Percentiles rank a stretch among this genome's conserved stretches.
phyloP scores from a whole-genome alignment of 2,797 vertebrate species.

The Borostomias antarcticus region DNA sequence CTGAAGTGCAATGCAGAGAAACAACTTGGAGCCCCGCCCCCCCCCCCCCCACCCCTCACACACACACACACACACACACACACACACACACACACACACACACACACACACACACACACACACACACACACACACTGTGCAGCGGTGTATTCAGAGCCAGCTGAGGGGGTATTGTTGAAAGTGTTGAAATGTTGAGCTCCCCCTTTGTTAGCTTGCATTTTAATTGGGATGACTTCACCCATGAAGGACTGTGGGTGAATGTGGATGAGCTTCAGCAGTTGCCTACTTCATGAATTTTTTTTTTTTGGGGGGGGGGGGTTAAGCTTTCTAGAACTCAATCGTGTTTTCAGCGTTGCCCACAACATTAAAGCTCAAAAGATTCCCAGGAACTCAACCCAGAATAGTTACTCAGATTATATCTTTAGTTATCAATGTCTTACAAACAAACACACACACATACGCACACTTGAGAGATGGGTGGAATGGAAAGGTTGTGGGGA shows the following conservation, averaged over 20 bases:
- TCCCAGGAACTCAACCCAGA: no score
- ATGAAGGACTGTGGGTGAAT: slow-evolving; percentile 38
- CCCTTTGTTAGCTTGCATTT: slow-evolving; percentile 47
- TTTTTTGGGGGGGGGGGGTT: slow-evolving; percentile 10
- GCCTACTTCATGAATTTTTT: slow-evolving; percentile 14
- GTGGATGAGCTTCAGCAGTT: slow-evolving; percentile 29
- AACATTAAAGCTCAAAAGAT: slow-evolving; percentile 3
- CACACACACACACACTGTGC: no score
- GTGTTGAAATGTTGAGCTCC: neutral
- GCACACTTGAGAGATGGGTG: neutral
- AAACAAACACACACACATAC: slow-evolving; percentile 8
- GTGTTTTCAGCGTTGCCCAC: neutral
- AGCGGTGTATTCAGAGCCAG: neutral
- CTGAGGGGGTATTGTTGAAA: neutral
- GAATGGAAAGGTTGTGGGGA: neutral
- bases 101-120: no score
- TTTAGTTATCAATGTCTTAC: slow-evolving; percentile 20
- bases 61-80: no score
- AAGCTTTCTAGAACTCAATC: no score
- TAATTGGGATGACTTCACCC: slow-evolving; percentile 57
- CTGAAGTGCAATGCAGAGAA: neutral
- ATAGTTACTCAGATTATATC: slow-evolving; percentile 2
- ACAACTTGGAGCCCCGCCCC: neutral
- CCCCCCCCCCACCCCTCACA: no score
- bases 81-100: no score